phyloP scores from a whole-genome alignment of 2,797 vertebrate genomes.

The Mycteria americana region DNA sequence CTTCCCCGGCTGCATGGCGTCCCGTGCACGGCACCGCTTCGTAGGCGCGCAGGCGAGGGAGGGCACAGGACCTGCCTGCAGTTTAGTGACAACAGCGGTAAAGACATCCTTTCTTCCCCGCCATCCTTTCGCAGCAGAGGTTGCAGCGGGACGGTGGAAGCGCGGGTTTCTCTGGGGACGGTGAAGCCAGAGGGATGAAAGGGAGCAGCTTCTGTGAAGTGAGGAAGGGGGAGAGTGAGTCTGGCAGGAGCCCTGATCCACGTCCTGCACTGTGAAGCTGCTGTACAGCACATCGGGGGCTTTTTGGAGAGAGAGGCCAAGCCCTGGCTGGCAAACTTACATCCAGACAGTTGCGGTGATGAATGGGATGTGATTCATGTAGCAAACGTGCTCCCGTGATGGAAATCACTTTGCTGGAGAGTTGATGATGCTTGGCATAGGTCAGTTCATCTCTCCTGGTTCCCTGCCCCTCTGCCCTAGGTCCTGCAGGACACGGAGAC shows the following conservation, averaged over 20 bases:
- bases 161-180: not conserved
- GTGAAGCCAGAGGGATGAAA: not conserved
- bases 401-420: constrained; percentile 4
- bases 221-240: not conserved
- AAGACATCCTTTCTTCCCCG: not conserved
- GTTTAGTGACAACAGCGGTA: not conserved
- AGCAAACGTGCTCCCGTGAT: not conserved
- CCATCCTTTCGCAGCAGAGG: not conserved
- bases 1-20: not conserved
- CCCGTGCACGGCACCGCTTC: not conserved
- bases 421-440: not conserved
- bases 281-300: not conserved
- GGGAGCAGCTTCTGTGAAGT: not conserved
- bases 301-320: not conserved
- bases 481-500: not conserved
- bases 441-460: not conserved
- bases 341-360: not conserved
- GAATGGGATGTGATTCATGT: constrained; percentile 8
- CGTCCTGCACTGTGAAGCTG: not conserved
- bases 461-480: not conserved
- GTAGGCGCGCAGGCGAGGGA: fast-evolving
- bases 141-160: not conserved
- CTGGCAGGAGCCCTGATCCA: not conserved
- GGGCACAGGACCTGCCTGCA: not conserved
- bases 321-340: not conserved